phyloP scores from a whole-genome alignment of 2,113 vertebrate species.

The Myiozetetes cayanensis region DNA sequence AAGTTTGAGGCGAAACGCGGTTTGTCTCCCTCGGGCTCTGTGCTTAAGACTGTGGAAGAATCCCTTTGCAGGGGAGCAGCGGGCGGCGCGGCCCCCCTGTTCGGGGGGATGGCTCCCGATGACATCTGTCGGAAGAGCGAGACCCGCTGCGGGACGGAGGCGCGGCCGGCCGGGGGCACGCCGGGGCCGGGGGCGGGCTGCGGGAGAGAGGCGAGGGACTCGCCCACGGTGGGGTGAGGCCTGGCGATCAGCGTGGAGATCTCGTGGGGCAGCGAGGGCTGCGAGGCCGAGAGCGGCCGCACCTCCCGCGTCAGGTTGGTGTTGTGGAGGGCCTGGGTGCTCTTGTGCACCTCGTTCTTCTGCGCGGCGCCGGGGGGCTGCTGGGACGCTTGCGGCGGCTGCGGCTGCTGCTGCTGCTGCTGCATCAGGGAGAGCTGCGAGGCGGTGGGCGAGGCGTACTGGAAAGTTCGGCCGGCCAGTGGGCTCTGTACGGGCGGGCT shows the following conservation, averaged over 20 bases:
- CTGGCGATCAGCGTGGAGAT: slow-evolving; percentile 80
- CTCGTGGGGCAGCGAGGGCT: slow-evolving; percentile 96
- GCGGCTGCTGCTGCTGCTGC: neutral
- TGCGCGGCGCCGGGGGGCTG: slow-evolving; percentile 75
- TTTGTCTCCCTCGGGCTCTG: slow-evolving; percentile 94
- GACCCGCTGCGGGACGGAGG: slow-evolving; percentile 86
- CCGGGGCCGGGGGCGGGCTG: slow-evolving; percentile 73
- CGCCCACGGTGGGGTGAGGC: slow-evolving; percentile 88
- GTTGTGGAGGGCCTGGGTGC: slow-evolving; percentile 89
- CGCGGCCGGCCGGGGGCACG: slow-evolving; percentile 75
- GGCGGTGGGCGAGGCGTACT: slow-evolving; percentile 87
- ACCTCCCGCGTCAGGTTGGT: slow-evolving; percentile 89
- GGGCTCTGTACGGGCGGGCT: slow-evolving; percentile 93
- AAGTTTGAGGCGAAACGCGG: slow-evolving; percentile 96
- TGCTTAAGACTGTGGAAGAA: slow-evolving; percentile 87
- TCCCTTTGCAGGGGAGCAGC: slow-evolving; percentile 79
- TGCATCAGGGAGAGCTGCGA: slow-evolving; percentile 93
- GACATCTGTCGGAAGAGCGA: slow-evolving; percentile 96
- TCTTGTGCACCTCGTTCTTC: slow-evolving; percentile 88
- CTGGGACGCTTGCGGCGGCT: slow-evolving; percentile 65
- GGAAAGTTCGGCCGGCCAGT: slow-evolving; percentile 89
- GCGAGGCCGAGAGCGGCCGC: slow-evolving; percentile 95
- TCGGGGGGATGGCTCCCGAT: slow-evolving; percentile 89
- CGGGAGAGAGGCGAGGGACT: slow-evolving; percentile 87
- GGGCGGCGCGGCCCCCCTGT: slow-evolving; percentile 69